These are phyloP conservation scores for Antheraea yamamai DNA, from an alignment of 2,888 invertebrate species.

Conservation along the genomic window DNA sequence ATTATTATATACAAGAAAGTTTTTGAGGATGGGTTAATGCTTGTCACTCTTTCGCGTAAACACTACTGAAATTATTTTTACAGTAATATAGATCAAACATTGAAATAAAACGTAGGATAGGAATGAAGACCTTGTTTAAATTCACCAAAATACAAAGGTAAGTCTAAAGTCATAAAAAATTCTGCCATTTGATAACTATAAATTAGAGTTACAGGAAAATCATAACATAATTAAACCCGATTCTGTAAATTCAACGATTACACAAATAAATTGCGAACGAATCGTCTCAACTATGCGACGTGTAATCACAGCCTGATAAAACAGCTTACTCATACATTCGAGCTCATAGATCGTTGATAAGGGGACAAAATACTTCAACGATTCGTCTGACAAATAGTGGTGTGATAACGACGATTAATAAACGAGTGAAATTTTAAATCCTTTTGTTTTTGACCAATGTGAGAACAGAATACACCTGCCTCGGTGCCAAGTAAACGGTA, in stretches of 20 bases:
- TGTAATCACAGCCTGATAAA: conserved; percentile 17
- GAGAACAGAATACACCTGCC: not conserved
- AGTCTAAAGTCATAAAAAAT: too few relatives aligned
- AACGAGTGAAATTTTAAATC: not conserved
- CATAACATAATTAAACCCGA: too few relatives aligned
- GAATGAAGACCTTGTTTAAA: too few relatives aligned
- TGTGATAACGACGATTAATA: not conserved
- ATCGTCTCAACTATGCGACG: not conserved
- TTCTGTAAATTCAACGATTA: not conserved
- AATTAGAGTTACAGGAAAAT: too few relatives aligned
- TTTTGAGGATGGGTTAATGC: too few relatives aligned
- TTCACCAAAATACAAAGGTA: too few relatives aligned
- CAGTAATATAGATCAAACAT: too few relatives aligned
- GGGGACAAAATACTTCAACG: not conserved
- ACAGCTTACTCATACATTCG: conserved; percentile 5
- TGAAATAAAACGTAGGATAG: too few relatives aligned
- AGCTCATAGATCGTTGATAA: conserved; percentile 7
- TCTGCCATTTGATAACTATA: too few relatives aligned
- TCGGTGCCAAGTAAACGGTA: not conserved
- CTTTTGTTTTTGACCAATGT: not conserved
- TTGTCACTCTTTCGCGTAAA: too few relatives aligned
- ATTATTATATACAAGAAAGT: too few relatives aligned
- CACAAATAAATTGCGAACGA: not conserved
- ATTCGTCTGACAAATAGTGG: not conserved
- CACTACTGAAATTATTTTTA: too few relatives aligned